phyloP scores from a whole-genome alignment of 2,113 vertebrate genomes.

The Cephalopterus ornatus region DNA sequence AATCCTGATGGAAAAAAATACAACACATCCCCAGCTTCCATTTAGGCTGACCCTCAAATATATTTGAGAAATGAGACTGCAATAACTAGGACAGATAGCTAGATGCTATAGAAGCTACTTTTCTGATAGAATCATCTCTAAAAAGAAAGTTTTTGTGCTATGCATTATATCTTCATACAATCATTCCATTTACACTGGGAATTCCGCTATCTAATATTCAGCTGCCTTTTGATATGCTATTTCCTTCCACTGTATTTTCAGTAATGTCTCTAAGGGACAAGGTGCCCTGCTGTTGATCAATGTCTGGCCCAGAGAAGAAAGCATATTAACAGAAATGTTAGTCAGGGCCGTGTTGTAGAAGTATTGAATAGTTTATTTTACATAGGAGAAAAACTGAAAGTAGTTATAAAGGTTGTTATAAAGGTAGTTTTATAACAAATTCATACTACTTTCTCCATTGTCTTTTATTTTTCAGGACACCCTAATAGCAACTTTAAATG shows the following conservation, averaged over 20 bases:
- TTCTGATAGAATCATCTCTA: not conserved
- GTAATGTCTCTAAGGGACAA: not conserved
- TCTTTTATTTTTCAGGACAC: not conserved
- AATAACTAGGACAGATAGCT: not conserved
- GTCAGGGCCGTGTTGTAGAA: not conserved
- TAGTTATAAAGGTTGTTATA: not conserved
- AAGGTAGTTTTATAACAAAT: not conserved
- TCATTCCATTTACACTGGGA: not conserved
- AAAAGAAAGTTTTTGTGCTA: not conserved
- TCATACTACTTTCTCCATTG: not conserved
- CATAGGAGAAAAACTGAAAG: not conserved
- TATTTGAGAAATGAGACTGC: not conserved
- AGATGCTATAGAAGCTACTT: not conserved
- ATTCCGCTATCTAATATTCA: not conserved
- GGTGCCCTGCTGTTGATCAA: not conserved
- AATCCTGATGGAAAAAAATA: not conserved
- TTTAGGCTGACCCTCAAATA: not conserved
- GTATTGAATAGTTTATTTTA: slow-evolving; percentile 13
- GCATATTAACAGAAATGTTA: slow-evolving; percentile 19
- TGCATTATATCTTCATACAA: not conserved
- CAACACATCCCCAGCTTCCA: not conserved
- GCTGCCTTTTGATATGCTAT: not conserved
- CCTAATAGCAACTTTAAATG: not conserved
- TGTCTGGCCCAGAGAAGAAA: not conserved
- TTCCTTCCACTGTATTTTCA: not conserved